Percentiles rank a stretch among this genome's conserved stretches.
These are phyloP conservation scores for Villa cingulata DNA, from an alignment of 2,888 invertebrate species.

Conservation along the genomic window DNA sequence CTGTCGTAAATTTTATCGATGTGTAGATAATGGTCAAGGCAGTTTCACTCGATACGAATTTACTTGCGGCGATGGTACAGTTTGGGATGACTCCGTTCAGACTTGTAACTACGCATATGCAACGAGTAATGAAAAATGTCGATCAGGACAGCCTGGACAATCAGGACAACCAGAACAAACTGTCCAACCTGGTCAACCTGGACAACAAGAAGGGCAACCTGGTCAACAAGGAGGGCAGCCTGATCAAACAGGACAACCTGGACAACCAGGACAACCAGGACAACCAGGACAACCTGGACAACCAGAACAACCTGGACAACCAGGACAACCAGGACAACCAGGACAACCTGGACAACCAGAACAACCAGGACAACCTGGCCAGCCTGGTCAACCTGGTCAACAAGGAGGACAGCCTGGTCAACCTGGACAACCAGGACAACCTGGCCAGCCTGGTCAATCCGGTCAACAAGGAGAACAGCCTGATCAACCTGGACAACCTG, in stretches of 20 bases:
- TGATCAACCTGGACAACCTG: background rate
- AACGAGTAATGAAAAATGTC: constrained; percentile 20
- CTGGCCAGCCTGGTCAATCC: background rate
- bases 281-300: background rate
- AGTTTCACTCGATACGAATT: constrained; percentile 39
- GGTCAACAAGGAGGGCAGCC: constrained; percentile 18
- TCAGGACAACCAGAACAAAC: constrained; percentile 2
- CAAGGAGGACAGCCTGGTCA: background rate
- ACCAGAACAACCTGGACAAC: background rate
- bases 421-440: background rate
- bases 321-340: background rate
- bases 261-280: background rate
- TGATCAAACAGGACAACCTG: background rate
- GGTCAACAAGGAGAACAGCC: background rate
- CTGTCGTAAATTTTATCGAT: constrained; percentile 46
- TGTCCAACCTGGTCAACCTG: constrained; percentile 5
- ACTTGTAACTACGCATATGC: constrained; percentile 36
- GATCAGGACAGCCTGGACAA: background rate
- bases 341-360: background rate
- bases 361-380: background rate
- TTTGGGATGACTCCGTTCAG: constrained; percentile 43
- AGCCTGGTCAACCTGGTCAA: background rate
- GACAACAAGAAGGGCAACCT: background rate
- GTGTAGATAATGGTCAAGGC: constrained; percentile 37
- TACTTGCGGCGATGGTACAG: constrained; percentile 42